phyloP scores from a whole-genome alignment of 1,140 invertebrate genomes.

The Drosophila busckii region DNA sequence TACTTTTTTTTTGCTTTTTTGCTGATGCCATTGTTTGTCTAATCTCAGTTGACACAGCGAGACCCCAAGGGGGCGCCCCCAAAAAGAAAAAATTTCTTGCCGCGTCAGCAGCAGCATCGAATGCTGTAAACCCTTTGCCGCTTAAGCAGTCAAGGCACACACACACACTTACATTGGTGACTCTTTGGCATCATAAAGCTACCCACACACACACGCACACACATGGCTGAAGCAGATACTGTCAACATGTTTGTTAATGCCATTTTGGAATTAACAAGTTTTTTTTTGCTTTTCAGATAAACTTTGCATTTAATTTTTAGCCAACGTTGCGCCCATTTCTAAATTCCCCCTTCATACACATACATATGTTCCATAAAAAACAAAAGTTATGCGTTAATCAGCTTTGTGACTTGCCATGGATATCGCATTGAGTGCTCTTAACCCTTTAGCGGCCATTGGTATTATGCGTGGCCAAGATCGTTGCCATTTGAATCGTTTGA shows the following conservation, averaged over 20 bases:
- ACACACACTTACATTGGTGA: conserved; percentile 6
- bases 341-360: not conserved
- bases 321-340: not conserved
- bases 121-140: conserved; percentile 12
- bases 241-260: conserved; percentile 71
- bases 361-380: conserved; percentile 24
- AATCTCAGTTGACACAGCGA: conserved; percentile 64
- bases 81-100: too few relatives aligned
- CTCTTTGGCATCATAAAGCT: conserved; percentile 36
- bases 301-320: conserved; percentile 71
- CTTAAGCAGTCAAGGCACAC: conserved; percentile 1
- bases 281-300: conserved; percentile 72
- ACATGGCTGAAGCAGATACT: conserved; percentile 49
- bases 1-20: conserved; percentile 45
- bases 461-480: conserved; percentile 22
- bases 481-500: not conserved
- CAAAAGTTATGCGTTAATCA: conserved; percentile 24
- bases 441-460: conserved; percentile 9
- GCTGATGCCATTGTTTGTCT: conserved; percentile 71
- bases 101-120: conserved; percentile 42
- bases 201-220: conserved; percentile 19
- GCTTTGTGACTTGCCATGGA: not conserved
- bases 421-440: not conserved
- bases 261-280: conserved; percentile 73
- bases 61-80: conserved; percentile 24